phyloP scores from a whole-genome alignment of 2,888 invertebrate species.

The Acanthosoma haemorrhoidale region DNA sequence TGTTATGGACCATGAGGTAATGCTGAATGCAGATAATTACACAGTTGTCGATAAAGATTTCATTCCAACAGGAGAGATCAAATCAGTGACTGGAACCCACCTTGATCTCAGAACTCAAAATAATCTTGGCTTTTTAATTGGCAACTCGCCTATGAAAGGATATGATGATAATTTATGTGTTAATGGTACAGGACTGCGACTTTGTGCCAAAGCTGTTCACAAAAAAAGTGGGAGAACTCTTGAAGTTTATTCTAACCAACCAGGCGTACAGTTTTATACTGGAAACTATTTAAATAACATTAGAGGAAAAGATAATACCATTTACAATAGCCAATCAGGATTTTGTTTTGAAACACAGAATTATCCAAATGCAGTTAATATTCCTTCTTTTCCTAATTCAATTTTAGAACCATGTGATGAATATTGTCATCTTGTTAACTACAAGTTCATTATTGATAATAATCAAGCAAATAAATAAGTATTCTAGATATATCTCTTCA shows the following conservation, averaged over 20 bases:
- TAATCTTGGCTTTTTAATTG: conserved; percentile 9
- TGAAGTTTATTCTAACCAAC: conserved; percentile 79
- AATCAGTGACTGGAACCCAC: neutral
- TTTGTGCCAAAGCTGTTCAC: conserved; percentile 19
- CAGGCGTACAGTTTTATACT: conserved; percentile 88
- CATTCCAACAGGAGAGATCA: conserved; percentile 16
- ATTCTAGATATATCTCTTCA: no score
- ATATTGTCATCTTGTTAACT: conserved; percentile 55
- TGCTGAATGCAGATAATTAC: conserved; percentile 8
- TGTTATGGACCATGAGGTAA: conserved; percentile 15
- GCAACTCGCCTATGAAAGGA: neutral
- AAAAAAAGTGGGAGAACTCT: conserved; percentile 58
- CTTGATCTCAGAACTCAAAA: neutral
- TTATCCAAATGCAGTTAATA: conserved; percentile 84
- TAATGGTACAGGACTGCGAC: conserved; percentile 1
- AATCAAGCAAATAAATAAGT: no score
- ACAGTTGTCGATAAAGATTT: neutral
- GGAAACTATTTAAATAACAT: conserved; percentile 45
- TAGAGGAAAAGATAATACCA: conserved; percentile 62
- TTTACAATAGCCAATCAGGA: conserved; percentile 70
- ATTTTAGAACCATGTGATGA: conserved; percentile 65
- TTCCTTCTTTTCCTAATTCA: conserved; percentile 72
- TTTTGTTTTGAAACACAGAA: conserved; percentile 89
- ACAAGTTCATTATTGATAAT: neutral
- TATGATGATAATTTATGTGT: conserved; percentile 14